These are phyloP conservation scores for Calyptommatus sinebrachiatus DNA, from an alignment of 2,113 vertebrate species.

Conservation along the genomic window DNA sequence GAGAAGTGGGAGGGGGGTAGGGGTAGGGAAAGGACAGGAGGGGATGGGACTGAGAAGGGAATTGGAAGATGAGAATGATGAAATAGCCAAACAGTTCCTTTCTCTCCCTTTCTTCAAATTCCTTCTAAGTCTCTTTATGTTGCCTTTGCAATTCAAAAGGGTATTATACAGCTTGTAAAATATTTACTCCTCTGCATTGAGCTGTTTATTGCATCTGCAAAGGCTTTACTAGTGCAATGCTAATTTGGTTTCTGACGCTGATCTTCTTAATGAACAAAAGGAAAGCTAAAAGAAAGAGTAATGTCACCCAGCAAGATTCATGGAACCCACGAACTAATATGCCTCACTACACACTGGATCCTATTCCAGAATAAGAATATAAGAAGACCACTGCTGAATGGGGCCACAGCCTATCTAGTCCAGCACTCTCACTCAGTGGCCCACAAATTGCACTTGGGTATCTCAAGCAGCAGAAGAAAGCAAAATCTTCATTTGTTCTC, in stretches of 20 bases:
- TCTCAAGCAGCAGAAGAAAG: no score
- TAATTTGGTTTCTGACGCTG: constrained; percentile 28
- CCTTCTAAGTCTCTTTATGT: constrained; percentile 9
- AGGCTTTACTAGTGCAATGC: background rate
- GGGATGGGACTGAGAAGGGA: no score
- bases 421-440: no score
- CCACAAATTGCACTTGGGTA: no score
- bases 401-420: no score
- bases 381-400: no score
- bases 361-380: no score
- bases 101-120: background rate
- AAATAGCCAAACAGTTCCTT: background rate
- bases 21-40: background rate
- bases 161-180: constrained; percentile 17
- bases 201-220: constrained; percentile 13
- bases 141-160: constrained; percentile 17
- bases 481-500: no score
- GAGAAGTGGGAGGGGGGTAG: constrained; percentile 39
- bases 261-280: constrained; percentile 19
- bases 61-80: background rate
- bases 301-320: background rate
- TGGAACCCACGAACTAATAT: background rate
- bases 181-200: constrained; percentile 28
- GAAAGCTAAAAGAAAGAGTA: constrained; percentile 21
- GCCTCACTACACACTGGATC: no score